Conservation (phyloP, 2,888 invertebrate species). For the Drosophila greeni region DNA sequence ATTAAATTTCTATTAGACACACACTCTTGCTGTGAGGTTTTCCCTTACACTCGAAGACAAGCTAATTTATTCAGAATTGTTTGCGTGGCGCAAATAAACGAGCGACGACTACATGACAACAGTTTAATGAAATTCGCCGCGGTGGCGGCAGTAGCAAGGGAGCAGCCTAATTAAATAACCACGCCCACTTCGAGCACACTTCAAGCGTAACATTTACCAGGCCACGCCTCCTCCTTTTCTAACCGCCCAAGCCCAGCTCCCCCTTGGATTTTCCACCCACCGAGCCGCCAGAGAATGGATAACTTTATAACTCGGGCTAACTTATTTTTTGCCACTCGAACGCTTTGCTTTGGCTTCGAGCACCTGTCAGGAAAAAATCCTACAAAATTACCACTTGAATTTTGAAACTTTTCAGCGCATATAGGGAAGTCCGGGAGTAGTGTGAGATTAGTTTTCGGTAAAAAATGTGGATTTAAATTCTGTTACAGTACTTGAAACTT, state of each 20-base stretch:
- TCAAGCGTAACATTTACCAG: slow-evolving; percentile 34
- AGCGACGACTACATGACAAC: slow-evolving; percentile 32
- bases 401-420: slow-evolving; percentile 4
- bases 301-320: slow-evolving; percentile 49
- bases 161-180: slow-evolving; percentile 65
- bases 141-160: slow-evolving; percentile 15
- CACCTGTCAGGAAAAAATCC: slow-evolving; percentile 15
- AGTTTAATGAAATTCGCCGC: slow-evolving; percentile 57
- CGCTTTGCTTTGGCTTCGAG: slow-evolving; percentile 43
- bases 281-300: slow-evolving; percentile 22
- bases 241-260: background rate
- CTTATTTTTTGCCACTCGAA: slow-evolving; percentile 55
- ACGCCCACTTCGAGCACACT: slow-evolving; percentile 44
- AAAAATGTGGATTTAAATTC: background rate
- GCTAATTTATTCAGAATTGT: slow-evolving; percentile 37
- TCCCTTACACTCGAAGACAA: background rate
- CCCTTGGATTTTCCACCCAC: slow-evolving; percentile 12
- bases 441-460: background rate
- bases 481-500: no score
- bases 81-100: slow-evolving; percentile 33
- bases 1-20: slow-evolving; percentile 22
- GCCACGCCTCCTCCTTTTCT: slow-evolving; percentile 7
- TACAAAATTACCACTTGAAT: background rate
- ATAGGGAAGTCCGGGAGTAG: background rate
- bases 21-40: background rate